These are phyloP conservation scores for Ceramica pisi DNA, from an alignment of 2,888 invertebrate species.

Conservation along the genomic window DNA sequence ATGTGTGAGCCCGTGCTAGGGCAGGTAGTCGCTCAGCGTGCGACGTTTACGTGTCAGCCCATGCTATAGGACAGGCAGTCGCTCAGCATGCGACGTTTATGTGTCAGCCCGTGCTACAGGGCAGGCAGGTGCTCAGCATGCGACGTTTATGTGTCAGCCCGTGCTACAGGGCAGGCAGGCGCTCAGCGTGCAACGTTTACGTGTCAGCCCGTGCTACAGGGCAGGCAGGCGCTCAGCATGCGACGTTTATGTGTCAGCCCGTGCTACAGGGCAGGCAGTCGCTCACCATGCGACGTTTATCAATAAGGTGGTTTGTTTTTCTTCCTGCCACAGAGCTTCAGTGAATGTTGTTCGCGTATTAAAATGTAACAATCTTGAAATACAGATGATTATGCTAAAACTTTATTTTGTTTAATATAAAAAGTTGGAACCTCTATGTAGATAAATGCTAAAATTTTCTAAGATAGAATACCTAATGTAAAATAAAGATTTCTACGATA, in stretches of 20 bases:
- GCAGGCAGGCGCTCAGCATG: background rate
- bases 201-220: background rate
- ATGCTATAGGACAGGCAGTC: background rate
- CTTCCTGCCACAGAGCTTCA: slow-evolving; percentile 82
- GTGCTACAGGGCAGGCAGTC: background rate
- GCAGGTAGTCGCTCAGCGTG: background rate
- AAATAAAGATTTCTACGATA: slow-evolving; percentile 84
- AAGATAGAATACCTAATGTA: slow-evolving; percentile 78
- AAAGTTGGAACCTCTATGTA: slow-evolving; percentile 66
- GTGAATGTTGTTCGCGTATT: slow-evolving; percentile 80
- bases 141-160: slow-evolving; percentile 4
- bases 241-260: slow-evolving; percentile 3
- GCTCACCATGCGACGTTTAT: slow-evolving; percentile 59
- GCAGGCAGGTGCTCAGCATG: background rate
- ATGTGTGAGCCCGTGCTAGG: slow-evolving; percentile 27
- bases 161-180: background rate
- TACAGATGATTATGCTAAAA: slow-evolving; percentile 61
- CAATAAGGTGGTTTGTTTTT: slow-evolving; percentile 63
- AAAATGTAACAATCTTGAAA: slow-evolving; percentile 62
- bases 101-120: background rate
- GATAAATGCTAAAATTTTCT: slow-evolving; percentile 73
- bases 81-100: slow-evolving; percentile 58
- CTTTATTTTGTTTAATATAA: slow-evolving; percentile 62
- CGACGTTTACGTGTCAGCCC: slow-evolving; percentile 57
- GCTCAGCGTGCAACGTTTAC: background rate